These are phyloP conservation scores for Hydrotaea diabolus DNA, from an alignment of 2,888 invertebrate species.

Conservation along the genomic window DNA sequence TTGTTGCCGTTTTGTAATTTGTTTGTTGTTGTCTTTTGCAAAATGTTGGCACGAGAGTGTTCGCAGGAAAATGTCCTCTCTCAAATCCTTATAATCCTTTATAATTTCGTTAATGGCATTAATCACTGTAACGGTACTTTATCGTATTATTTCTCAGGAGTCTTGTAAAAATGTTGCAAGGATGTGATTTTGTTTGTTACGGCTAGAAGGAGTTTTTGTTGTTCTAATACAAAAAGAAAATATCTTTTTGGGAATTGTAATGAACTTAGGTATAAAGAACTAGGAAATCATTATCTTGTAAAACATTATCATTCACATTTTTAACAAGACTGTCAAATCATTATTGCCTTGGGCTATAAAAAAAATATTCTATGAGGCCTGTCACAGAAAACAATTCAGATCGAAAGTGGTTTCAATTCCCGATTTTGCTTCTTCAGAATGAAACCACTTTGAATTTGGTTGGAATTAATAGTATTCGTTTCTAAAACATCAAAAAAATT, in stretches of 20 bases:
- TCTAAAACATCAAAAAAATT: too few species aligned
- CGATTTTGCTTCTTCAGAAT: too few species aligned
- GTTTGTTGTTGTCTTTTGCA: conserved; percentile 4
- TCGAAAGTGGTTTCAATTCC: too few species aligned
- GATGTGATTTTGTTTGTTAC: neutral
- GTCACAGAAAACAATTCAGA: too few species aligned
- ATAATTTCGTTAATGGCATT: conserved; percentile 80
- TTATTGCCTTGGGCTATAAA: too few species aligned
- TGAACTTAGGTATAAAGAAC: too few species aligned
- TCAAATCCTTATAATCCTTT: conserved; percentile 79
- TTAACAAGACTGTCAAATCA: too few species aligned
- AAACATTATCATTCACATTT: too few species aligned
- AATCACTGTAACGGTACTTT: conserved; percentile 74
- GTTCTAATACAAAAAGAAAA: neutral
- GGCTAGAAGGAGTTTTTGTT: neutral
- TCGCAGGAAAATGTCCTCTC: conserved; percentile 71
- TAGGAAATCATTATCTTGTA: too few species aligned
- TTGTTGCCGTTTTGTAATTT: conserved; percentile 43
- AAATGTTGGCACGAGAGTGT: conserved; percentile 61
- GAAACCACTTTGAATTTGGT: too few species aligned
- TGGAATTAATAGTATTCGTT: too few species aligned
- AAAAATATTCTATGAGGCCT: too few species aligned
- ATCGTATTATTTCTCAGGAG: conserved; percentile 53
- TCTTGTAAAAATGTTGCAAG: neutral
- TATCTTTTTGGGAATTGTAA: neutral